phyloP scores from a whole-genome alignment of 2,113 vertebrate species.

The Vulpes vulpes region DNA sequence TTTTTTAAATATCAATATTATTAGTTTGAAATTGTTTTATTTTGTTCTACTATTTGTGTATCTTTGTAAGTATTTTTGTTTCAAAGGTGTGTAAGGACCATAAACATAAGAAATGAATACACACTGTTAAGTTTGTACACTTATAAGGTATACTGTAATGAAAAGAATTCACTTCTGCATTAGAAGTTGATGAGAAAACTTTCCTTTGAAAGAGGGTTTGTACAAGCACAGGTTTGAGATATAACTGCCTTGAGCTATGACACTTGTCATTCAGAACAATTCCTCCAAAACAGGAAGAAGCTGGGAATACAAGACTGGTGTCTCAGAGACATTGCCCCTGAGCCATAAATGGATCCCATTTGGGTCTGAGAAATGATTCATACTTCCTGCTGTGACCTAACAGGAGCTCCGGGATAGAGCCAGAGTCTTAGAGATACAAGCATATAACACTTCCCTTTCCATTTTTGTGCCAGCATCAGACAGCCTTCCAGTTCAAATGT shows the following conservation, averaged over 20 bases:
- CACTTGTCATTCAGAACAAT: not conserved
- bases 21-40: not conserved
- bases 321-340: not conserved
- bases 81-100: not conserved
- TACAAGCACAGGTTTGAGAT: not conserved
- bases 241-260: not conserved
- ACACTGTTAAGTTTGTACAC: not conserved
- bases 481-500: not conserved
- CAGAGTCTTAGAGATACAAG: not conserved
- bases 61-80: conserved; percentile 19
- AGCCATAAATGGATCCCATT: not conserved
- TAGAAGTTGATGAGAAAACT: not conserved
- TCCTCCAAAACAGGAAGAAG: not conserved
- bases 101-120: not conserved
- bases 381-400: not conserved
- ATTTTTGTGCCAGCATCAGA: not conserved
- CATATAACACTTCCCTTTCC: not conserved
- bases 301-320: not conserved
- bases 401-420: not conserved
- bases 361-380: not conserved
- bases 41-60: not conserved
- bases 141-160: not conserved
- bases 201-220: not conserved
- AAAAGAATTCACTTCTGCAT: not conserved
- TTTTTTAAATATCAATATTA: not conserved